Evolutionary conservation across 2,797 vertebrate genomes (phyloP).

Genomic region (Simalia tracyae): DNA sequence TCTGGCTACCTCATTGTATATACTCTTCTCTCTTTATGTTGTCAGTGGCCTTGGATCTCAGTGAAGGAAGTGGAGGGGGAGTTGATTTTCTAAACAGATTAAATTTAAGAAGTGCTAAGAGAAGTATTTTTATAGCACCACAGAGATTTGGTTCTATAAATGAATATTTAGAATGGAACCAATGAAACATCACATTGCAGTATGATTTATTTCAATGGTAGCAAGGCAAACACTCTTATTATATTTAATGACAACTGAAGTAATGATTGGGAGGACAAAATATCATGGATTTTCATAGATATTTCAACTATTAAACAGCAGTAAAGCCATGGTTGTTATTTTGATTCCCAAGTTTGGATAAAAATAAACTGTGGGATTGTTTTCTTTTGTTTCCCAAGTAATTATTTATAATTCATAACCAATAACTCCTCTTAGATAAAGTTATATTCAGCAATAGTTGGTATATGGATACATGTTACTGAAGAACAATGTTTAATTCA

Average conservation of each 20-base stretch:
- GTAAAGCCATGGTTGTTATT: not conserved
- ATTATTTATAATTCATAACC: slow-evolving; percentile 8
- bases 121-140: not conserved
- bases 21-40: not conserved
- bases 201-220: not conserved
- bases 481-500: not conserved
- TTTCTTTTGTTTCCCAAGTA: slow-evolving; percentile 28
- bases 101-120: not conserved
- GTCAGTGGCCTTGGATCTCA: not conserved
- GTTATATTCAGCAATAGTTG: not conserved
- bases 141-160: not conserved
- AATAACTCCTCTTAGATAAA: slow-evolving; percentile 16
- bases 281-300: not conserved
- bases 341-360: not conserved
- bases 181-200: not conserved
- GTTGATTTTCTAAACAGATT: not conserved
- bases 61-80: not conserved
- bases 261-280: not conserved
- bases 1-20: not conserved
- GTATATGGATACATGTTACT: not conserved
- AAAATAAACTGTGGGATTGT: not conserved
- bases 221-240: not conserved
- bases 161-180: not conserved
- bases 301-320: not conserved
- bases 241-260: not conserved